A percentile compares a stretch with the other conserved stretches of the same genome.
phyloP scores from a whole-genome alignment of 2,797 vertebrate genomes.

The Petrocephalus schoutedeni region DNA sequence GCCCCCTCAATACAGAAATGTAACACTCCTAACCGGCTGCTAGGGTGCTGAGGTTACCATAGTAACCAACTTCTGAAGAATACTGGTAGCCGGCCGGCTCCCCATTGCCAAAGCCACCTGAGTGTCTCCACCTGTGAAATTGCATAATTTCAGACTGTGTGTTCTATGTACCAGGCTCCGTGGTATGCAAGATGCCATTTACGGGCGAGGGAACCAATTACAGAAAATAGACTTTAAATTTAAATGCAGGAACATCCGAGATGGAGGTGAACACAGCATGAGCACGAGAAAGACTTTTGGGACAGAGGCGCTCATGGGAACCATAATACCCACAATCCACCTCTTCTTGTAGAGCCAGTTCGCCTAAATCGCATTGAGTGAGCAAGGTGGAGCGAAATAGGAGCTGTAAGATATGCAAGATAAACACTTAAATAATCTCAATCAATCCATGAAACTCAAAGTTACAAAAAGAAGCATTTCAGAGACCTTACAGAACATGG shows the following conservation, averaged over 20 bases:
- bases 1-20: background rate
- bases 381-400: background rate
- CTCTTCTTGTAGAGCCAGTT: background rate
- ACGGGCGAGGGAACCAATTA: background rate
- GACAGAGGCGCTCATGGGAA: background rate
- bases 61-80: background rate
- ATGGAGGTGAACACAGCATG: background rate
- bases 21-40: background rate
- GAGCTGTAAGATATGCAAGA: background rate
- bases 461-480: background rate
- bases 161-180: background rate
- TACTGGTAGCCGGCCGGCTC: background rate
- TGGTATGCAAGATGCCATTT: background rate
- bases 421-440: background rate
- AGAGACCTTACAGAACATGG: background rate
- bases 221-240: background rate
- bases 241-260: background rate
- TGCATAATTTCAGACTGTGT: background rate
- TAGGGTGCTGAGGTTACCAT: background rate
- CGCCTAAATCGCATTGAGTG: background rate
- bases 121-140: conserved; percentile 3
- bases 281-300: background rate
- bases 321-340: background rate
- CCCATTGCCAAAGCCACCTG: background rate
- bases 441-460: background rate